Conservation (phyloP, 2,888 invertebrate species). For the Mesochorus sp. region DNA sequence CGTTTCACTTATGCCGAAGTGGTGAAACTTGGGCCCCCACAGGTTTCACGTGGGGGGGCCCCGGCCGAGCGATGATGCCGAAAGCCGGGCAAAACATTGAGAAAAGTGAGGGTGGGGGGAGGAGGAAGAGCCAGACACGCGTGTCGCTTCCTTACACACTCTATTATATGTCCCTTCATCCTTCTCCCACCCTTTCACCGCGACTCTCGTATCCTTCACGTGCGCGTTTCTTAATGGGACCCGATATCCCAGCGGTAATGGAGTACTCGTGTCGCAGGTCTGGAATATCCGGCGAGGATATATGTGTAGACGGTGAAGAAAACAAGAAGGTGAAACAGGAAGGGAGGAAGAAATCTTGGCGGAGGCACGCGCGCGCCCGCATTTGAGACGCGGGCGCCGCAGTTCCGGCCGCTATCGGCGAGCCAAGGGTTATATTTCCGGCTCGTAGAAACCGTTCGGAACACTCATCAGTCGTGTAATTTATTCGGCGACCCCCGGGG, state of each 20-base stretch:
- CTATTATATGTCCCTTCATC: background rate
- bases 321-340: constrained; percentile 6
- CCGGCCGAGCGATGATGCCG: constrained; percentile 20
- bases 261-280: constrained; percentile 74
- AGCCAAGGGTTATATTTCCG: constrained; percentile 70
- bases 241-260: constrained; percentile 70
- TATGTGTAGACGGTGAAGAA: constrained; percentile 8
- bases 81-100: background rate
- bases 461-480: too few species aligned
- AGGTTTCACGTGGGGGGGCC: background rate
- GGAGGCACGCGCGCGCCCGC: constrained; percentile 79
- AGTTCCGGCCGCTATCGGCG: constrained; percentile 63
- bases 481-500: background rate
- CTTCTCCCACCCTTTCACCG: background rate
- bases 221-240: constrained; percentile 17
- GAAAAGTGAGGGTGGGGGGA: too few species aligned
- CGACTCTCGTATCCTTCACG: background rate
- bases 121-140: background rate
- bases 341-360: constrained; percentile 51
- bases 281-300: constrained; percentile 37
- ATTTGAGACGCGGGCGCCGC: constrained; percentile 65
- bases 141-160: background rate
- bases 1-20: constrained; percentile 22
- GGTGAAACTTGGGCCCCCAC: constrained; percentile 6
- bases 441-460: constrained; percentile 46